phyloP scores from a whole-genome alignment of 2,113 vertebrate genomes.

The Cisticola juncidis region DNA sequence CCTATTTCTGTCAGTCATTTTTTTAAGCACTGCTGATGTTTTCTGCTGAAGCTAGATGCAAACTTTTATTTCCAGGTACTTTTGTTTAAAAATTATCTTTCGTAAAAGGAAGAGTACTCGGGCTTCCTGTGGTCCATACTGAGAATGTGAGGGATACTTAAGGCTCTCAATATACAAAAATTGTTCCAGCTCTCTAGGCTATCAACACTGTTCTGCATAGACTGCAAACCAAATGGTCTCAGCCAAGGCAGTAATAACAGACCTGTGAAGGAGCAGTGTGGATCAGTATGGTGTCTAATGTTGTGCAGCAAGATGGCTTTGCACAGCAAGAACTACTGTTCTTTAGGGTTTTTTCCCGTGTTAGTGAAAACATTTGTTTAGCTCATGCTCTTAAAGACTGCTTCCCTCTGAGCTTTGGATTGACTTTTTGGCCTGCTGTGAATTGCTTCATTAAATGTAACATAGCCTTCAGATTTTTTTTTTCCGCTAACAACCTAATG shows the following conservation, averaged over 20 bases:
- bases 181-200: neutral
- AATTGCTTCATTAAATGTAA: neutral
- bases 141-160: neutral
- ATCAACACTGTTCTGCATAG: fast-evolving
- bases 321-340: neutral
- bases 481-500: neutral
- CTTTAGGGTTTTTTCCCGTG: neutral
- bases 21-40: neutral
- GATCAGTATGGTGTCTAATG: neutral
- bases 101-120: neutral
- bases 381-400: neutral
- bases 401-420: neutral
- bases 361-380: neutral
- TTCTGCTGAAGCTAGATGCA: neutral
- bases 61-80: neutral
- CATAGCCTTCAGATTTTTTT: neutral
- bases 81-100: neutral
- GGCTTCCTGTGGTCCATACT: neutral
- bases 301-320: neutral
- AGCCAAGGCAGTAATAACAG: neutral
- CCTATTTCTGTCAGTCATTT: fast-evolving
- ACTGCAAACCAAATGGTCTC: neutral
- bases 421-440: neutral
- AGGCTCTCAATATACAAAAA: neutral
- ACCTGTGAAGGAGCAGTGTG: neutral